Evolutionary conservation across 2,888 invertebrate genomes (phyloP).

Genomic region (Lamproptera curius): DNA sequence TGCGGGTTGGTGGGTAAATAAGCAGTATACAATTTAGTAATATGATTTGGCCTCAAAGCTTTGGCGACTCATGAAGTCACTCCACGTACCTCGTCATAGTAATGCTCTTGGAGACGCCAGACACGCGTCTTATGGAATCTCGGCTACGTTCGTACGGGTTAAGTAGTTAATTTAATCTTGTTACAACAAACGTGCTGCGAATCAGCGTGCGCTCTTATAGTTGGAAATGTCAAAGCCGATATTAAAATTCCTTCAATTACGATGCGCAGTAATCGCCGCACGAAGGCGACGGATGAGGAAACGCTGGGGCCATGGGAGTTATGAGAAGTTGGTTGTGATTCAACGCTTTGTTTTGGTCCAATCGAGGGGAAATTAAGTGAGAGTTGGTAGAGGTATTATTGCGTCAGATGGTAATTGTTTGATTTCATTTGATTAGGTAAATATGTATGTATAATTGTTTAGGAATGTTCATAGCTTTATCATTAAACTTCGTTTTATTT

Average conservation of each 20-base stretch:
- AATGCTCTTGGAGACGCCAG: too few species aligned
- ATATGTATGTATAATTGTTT: too few species aligned
- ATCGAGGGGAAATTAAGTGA: neutral
- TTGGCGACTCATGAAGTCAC: too few species aligned
- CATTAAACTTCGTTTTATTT: too few species aligned
- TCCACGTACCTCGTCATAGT: too few species aligned
- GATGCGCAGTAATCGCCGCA: conserved; percentile 10
- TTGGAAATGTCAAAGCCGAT: conserved; percentile 21
- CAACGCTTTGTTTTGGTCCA: neutral
- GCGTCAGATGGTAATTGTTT: too few species aligned
- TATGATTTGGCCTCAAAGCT: too few species aligned
- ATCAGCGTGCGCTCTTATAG: conserved; percentile 10
- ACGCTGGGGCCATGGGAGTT: neutral
- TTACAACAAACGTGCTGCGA: conserved; percentile 15
- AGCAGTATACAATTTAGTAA: too few species aligned
- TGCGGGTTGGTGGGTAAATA: too few species aligned
- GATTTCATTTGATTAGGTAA: too few species aligned
- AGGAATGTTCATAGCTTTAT: too few species aligned
- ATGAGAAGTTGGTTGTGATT: neutral
- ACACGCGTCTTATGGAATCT: conserved; percentile 13
- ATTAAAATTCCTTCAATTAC: conserved; percentile 20
- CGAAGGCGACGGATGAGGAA: neutral
- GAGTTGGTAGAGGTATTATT: neutral
- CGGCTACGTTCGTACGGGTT: conserved; percentile 8
- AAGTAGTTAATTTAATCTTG: conserved; percentile 20